phyloP scores from a whole-genome alignment of 2,888 invertebrate genomes.

The Eristalinus aeneus region DNA sequence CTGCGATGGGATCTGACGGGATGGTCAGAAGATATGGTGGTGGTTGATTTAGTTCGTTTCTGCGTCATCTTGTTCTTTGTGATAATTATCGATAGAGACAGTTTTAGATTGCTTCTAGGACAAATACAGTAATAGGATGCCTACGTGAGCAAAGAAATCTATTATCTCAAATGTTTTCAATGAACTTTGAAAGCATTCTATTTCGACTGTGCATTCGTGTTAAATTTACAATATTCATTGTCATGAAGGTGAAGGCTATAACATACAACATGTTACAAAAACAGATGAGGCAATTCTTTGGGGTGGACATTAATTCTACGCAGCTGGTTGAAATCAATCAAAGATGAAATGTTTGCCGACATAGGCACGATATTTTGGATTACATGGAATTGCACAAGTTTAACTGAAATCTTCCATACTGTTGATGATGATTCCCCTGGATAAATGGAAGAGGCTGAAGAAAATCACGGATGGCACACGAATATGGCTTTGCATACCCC shows the following conservation, averaged over 20 bases:
- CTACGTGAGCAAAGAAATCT: not conserved
- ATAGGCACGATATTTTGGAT: too few species aligned
- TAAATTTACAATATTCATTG: not conserved
- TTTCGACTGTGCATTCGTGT: not conserved
- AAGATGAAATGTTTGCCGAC: too few species aligned
- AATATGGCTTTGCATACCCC: too few species aligned
- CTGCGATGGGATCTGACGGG: slow-evolving; percentile 2
- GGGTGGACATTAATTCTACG: not conserved
- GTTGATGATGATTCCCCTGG: too few species aligned
- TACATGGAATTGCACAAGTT: too few species aligned
- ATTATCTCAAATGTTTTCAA: not conserved
- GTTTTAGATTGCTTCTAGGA: not conserved
- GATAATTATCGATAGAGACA: not conserved
- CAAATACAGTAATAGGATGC: not conserved
- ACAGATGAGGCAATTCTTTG: not conserved
- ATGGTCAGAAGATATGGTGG: slow-evolving; percentile 4
- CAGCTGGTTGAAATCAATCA: not conserved
- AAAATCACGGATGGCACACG: too few species aligned
- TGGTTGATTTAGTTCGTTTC: slow-evolving; percentile 14
- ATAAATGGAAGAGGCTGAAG: too few species aligned
- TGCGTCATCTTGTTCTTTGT: slow-evolving; percentile 1
- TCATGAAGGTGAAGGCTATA: not conserved
- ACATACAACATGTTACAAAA: not conserved
- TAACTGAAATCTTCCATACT: too few species aligned
- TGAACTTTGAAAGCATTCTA: not conserved